Evolutionary conservation across 92 coral and sea anemone genomes (phyloP).

Genomic region (Nematostella vectensis): DNA sequence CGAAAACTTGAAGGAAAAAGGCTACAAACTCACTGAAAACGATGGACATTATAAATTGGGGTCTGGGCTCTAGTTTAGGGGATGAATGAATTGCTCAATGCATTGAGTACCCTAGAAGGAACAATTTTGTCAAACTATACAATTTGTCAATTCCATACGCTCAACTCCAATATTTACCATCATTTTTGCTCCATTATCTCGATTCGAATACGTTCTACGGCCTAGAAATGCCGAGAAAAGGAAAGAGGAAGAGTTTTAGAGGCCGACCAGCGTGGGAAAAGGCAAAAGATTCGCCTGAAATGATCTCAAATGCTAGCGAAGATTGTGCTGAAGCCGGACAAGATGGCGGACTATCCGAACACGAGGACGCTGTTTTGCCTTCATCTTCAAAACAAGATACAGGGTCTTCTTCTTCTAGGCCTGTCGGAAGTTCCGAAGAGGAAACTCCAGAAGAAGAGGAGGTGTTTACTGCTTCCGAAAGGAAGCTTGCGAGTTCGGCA

Average conservation of each 20-base stretch:
- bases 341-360: too few species aligned
- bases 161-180: not conserved
- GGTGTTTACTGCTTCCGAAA: slow-evolving; percentile 7
- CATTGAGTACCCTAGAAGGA: slow-evolving; percentile 6
- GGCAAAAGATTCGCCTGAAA: not conserved
- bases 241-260: not conserved
- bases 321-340: too few species aligned
- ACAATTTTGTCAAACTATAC: slow-evolving; percentile 1
- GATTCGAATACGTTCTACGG: not conserved
- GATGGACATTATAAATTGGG: not conserved
- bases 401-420: not conserved
- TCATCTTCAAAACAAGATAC: not conserved
- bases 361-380: not conserved
- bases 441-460: not conserved
- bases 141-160: not conserved
- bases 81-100: not conserved
- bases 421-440: slow-evolving; percentile 3
- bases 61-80: slow-evolving; percentile 12
- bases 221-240: slow-evolving; percentile 2
- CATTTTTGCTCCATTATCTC: slow-evolving; percentile 1
- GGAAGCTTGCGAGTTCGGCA: slow-evolving; percentile 1
- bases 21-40: not conserved
- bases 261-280: slow-evolving; percentile 3
- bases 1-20: not conserved
- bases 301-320: slow-evolving; percentile 2